Evolutionary conservation across 2,113 vertebrate genomes (phyloP).

Genomic region (Podarcis raffonei): DNA sequence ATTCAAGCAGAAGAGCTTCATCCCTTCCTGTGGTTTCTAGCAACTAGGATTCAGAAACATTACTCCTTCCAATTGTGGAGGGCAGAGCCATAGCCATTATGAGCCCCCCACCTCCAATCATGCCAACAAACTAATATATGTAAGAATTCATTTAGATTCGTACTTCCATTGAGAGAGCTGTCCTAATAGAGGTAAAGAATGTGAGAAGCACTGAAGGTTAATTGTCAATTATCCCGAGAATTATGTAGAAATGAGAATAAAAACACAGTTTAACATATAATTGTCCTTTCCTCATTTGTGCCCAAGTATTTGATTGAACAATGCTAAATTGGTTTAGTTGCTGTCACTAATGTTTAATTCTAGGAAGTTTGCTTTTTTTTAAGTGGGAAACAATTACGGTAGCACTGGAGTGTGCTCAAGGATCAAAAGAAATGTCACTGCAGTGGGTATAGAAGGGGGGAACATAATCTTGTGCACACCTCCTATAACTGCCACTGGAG

Average conservation of each 20-base stretch:
- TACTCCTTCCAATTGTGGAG: too few relatives aligned
- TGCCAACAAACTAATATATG: conserved; percentile 13
- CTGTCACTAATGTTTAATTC: conserved; percentile 42
- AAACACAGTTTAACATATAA: conserved; percentile 33
- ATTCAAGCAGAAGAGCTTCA: too few relatives aligned
- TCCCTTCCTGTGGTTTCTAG: too few relatives aligned
- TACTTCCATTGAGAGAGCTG: conserved; percentile 10
- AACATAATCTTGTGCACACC: conserved; percentile 13
- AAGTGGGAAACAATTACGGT: conserved; percentile 45
- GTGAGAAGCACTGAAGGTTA: conserved; percentile 51
- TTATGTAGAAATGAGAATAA: conserved; percentile 42
- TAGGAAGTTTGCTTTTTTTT: conserved; percentile 3
- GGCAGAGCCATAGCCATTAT: too few relatives aligned
- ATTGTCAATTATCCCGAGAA: conserved; percentile 56
- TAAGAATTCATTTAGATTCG: background rate
- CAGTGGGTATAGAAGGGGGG: background rate
- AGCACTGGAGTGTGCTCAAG: background rate
- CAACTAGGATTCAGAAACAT: too few relatives aligned
- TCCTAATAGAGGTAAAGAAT: conserved; percentile 34
- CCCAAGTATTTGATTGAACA: conserved; percentile 29
- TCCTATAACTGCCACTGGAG: background rate
- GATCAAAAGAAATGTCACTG: conserved; percentile 30
- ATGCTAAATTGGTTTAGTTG: conserved; percentile 43
- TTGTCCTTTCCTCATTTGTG: conserved; percentile 37
- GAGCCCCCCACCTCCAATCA: background rate